Evolutionary conservation across 2,888 invertebrate species (phyloP), one percentile per base, ranked within the genome.

Genomic region (Epistrophe grossulariae): DNA sequence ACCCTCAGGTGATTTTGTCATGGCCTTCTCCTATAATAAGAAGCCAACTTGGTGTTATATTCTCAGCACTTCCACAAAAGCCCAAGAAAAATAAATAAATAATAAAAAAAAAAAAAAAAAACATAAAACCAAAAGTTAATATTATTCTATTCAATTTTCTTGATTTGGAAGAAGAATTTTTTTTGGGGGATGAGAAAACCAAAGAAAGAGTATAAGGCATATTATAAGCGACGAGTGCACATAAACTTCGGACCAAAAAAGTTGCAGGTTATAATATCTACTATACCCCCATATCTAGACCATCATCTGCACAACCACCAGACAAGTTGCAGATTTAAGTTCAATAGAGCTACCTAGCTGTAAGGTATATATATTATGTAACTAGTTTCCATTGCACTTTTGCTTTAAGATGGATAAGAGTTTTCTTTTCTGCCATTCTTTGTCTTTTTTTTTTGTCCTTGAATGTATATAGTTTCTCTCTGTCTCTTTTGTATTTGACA

Each of bases 201-300:
- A 1, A 3, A 24, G 24, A 11, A 7, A 24, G 24, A 28, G 38
- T 35, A 52, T 40, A 31, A 71, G 62, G 35, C 35, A 35, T 35
- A 35, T 35, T 6, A 55, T 24, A 55, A 7, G n/a, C n/a, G n/a
- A n/a, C n/a, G n/a, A n/a, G n/a, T n/a, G 52, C 52, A 50, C 60
- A 66, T 52, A 71, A 79, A 79, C 64, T 79, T 84, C 68, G 79
- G 68, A 52, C 70, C 52, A 40, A 70, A 62, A 55, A 55, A 24
- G 52, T 55, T 52, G n/a, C 1, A 9, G 11, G 19, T 19, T 28
- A 5, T n/a, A 40, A 2, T 24, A 24, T 24, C 1, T 24, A 24
- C 1, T 24, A 28, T 31, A 43, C 43, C 5, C 15, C 7, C 31
- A 48, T 48, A 8, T 35, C 11, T 15, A 24, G 24, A 24, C 24